Evolutionary conservation across 2,113 vertebrate genomes (phyloP).

Genomic region (Ciconia stormi): DNA sequence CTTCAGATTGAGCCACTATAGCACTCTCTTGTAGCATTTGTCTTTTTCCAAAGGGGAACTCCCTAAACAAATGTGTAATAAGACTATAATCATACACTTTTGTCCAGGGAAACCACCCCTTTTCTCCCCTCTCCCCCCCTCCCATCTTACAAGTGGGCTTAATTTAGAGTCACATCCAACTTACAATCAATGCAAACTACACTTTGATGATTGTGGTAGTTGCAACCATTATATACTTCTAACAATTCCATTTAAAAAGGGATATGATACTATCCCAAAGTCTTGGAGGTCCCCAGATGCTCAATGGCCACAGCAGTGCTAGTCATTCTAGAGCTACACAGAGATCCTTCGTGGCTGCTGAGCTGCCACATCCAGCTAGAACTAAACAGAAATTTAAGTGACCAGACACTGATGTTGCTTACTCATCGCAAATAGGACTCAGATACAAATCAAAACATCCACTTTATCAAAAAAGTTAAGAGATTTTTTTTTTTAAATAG

Average conservation of each 20-base stretch:
- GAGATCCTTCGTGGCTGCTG: background rate
- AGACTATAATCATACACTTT: background rate
- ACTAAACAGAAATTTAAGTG: background rate
- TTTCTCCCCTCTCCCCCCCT: background rate
- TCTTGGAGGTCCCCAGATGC: background rate
- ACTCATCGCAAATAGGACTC: background rate
- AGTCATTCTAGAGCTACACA: background rate
- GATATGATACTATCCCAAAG: background rate
- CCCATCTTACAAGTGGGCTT: background rate
- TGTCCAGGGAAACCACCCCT: background rate
- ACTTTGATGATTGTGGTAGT: fast-evolving
- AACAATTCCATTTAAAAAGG: background rate
- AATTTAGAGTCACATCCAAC: background rate
- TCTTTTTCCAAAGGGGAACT: background rate
- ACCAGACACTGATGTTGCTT: background rate
- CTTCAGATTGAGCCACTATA: background rate
- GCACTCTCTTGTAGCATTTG: background rate
- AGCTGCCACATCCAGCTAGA: background rate
- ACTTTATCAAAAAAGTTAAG: background rate
- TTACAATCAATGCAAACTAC: background rate
- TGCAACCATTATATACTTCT: background rate
- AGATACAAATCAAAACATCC: background rate
- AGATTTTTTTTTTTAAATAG: background rate
- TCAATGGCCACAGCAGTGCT: background rate
- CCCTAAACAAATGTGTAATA: background rate